phyloP scores from a whole-genome alignment of 2,113 vertebrate genomes.

The Mustelus asterias region DNA sequence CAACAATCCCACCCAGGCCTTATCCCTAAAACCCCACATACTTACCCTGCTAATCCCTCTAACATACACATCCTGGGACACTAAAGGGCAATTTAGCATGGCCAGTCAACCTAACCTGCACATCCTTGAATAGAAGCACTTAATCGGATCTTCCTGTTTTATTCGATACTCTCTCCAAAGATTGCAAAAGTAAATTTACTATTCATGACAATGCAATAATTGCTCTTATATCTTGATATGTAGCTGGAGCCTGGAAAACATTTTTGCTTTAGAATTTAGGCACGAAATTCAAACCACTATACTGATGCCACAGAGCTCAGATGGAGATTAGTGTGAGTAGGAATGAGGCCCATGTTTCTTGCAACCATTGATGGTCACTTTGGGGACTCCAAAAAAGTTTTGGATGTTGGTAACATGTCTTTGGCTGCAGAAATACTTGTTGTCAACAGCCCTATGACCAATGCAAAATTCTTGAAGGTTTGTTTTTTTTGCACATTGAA shows the following conservation, averaged over 20 bases:
- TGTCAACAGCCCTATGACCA: background rate
- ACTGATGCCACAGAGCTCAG: background rate
- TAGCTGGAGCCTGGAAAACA: background rate
- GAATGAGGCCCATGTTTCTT: background rate
- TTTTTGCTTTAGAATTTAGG: background rate
- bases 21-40: too few species aligned
- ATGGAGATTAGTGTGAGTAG: background rate
- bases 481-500: background rate
- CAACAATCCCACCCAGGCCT: too few species aligned
- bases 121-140: too few species aligned
- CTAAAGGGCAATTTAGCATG: too few species aligned
- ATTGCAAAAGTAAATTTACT: background rate
- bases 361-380: background rate
- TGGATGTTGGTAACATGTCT: background rate
- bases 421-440: background rate
- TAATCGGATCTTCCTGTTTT: background rate
- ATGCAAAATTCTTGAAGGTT: background rate
- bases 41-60: too few species aligned
- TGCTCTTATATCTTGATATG: background rate
- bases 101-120: too few species aligned
- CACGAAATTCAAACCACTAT: background rate
- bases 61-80: too few species aligned
- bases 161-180: background rate
- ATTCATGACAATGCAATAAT: background rate
- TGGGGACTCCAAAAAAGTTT: background rate